These are phyloP conservation scores for Sebastes itinus DNA, from an alignment of 2,797 vertebrate species.

Conservation along the genomic window DNA sequence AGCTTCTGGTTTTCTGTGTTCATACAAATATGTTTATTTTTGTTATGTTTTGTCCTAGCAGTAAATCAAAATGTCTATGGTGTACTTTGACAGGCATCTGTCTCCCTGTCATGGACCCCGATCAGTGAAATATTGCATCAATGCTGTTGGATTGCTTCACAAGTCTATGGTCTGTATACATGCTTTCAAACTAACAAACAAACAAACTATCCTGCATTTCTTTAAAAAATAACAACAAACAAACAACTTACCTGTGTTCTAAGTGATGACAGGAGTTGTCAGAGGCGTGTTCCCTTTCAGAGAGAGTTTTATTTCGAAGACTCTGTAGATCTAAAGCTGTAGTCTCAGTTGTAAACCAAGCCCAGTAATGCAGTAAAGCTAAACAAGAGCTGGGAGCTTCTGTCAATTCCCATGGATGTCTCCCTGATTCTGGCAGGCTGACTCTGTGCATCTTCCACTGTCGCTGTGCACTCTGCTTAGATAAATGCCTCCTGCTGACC, in stretches of 20 bases:
- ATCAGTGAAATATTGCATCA: constrained; percentile 28
- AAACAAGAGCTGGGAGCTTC: constrained; percentile 85
- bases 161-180: constrained; percentile 4
- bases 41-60: neutral
- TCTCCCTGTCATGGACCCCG: constrained; percentile 52
- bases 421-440: constrained; percentile 80
- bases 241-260: constrained; percentile 88
- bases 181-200: constrained; percentile 27
- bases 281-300: constrained; percentile 82
- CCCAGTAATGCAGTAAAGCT: constrained; percentile 81
- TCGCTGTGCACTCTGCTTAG: constrained; percentile 88
- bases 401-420: constrained; percentile 92
- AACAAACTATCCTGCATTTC: constrained; percentile 29
- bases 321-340: constrained; percentile 38
- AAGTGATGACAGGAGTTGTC: constrained; percentile 84
- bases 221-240: neutral
- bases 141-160: neutral
- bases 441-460: constrained; percentile 89
- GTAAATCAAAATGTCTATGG: constrained; percentile 34
- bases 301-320: constrained; percentile 60
- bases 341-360: constrained; percentile 48
- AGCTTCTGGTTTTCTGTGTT: constrained; percentile 42
- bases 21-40: neutral
- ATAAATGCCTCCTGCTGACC: constrained; percentile 99
- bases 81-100: constrained; percentile 43